phyloP scores from a whole-genome alignment of 1,140 invertebrate genomes.

The Lerema accius region DNA sequence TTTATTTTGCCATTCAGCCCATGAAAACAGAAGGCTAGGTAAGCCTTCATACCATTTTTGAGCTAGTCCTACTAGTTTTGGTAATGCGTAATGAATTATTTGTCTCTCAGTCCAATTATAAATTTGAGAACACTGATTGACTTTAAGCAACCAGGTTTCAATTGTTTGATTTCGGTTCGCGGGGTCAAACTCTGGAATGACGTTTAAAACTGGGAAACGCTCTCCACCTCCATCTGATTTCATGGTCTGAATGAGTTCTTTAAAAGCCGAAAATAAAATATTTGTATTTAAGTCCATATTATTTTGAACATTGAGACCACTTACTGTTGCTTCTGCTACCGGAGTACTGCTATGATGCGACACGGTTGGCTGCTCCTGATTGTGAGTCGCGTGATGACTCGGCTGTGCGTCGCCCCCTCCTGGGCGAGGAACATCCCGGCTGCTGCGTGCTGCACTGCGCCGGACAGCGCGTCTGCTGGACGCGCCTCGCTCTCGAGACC shows the following conservation, averaged over 20 bases:
- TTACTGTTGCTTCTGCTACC: background rate
- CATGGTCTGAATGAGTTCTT: slow-evolving; percentile 1
- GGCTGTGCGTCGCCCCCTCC: background rate
- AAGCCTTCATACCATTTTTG: slow-evolving; percentile 17
- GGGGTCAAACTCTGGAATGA: slow-evolving; percentile 2
- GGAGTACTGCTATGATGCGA: background rate
- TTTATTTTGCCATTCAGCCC: slow-evolving; percentile 14
- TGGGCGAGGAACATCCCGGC: too few species aligned
- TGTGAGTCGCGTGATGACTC: background rate
- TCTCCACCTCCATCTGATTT: background rate
- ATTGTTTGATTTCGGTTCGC: slow-evolving; percentile 4
- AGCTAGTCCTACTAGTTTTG: slow-evolving; percentile 3
- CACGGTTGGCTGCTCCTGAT: background rate
- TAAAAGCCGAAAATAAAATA: background rate
- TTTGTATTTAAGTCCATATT: background rate
- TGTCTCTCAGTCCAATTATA: slow-evolving; percentile 15
- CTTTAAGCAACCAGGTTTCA: slow-evolving; percentile 10
- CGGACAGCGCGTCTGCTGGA: background rate
- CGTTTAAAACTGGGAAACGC: background rate
- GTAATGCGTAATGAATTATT: slow-evolving; percentile 7
- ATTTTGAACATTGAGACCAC: background rate
- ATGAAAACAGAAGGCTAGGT: slow-evolving; percentile 6
- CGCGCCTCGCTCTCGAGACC: background rate
- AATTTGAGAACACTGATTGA: slow-evolving; percentile 7
- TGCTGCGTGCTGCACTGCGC: background rate